Evolutionary conservation across 2,888 invertebrate species (phyloP), one percentile per base, ranked within the genome.

Genomic region (Eueremaeus valkanovi): DNA sequence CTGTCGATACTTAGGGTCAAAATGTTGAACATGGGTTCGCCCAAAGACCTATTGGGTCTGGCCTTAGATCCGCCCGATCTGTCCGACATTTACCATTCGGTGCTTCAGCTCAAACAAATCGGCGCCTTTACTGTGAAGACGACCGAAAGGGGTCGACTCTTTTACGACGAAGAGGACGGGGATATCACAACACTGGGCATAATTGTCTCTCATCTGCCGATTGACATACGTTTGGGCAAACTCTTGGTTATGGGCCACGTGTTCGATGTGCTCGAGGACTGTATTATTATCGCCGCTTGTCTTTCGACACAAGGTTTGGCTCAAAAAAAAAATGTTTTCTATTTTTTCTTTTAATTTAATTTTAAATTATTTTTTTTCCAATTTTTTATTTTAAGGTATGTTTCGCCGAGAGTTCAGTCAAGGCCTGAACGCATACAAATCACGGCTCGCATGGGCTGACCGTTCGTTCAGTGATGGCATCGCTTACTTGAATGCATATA

Each of bases 51-150:
- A 36, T 85, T 97, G 0, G 93, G 91, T 0, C 84, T 92, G 40
- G 92, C 95, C 0, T 86, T 97, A 83, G 90, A 92, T 81, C 93
- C 95, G 21, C 97, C 97, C 0, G 89, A 92, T 82, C 85, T 93
- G 49, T 87, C 87, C 29, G 92, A 92, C 81, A 90, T 97, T 79
- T 88, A 89, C 77, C 87, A 89, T 74, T 93, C 95, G 0, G 87
- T 96, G 78, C 86, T 93, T n/a, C 85, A 88, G 55, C 85, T 97
- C 3, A 96, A 95, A 86, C 92, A 92, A 86, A 85, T 89, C n/a
- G 94, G 95, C 11, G 95, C 91, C 0, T 82, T 96, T 11, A 87
- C 89, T 76, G 87, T 87, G 42, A 9, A n/a, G 58, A 87, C 87
- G 0, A 82, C 86, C 0, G 84, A 87, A 51, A 87, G 75, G 24